phyloP scores from a whole-genome alignment of 2,797 vertebrate genomes.

The Melanotaenia boesemani region DNA sequence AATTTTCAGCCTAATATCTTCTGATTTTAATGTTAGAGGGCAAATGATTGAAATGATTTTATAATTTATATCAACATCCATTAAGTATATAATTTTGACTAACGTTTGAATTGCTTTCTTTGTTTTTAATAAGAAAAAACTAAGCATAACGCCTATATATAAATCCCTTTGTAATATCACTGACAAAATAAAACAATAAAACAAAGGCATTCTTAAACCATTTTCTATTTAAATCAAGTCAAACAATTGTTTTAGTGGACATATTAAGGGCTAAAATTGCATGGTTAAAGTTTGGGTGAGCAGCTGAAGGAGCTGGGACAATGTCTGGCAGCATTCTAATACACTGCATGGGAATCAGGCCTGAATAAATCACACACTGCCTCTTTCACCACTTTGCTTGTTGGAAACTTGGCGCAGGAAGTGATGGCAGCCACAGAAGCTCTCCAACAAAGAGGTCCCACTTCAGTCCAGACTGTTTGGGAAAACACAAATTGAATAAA shows the following conservation, averaged over 20 bases:
- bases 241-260: neutral
- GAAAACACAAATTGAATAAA: constrained; percentile 1
- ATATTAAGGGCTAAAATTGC: neutral
- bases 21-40: neutral
- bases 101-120: neutral
- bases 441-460: constrained; percentile 12
- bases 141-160: neutral
- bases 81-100: too few relatives aligned
- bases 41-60: neutral
- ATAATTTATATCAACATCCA: neutral
- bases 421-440: neutral
- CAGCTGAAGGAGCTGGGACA: constrained; percentile 3
- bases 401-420: constrained; percentile 40
- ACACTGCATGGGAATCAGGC: constrained; percentile 35
- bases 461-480: neutral
- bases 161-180: neutral
- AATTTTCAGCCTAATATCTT: neutral
- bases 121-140: neutral
- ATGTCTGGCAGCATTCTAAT: constrained; percentile 39
- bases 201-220: neutral
- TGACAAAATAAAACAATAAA: neutral
- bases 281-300: neutral
- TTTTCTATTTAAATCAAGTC: neutral
- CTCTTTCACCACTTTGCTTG: constrained; percentile 25
- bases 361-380: constrained; percentile 37